These are phyloP conservation scores for Agapornis canus DNA, from an alignment of 2,797 vertebrate genomes.

Conservation along the genomic window DNA sequence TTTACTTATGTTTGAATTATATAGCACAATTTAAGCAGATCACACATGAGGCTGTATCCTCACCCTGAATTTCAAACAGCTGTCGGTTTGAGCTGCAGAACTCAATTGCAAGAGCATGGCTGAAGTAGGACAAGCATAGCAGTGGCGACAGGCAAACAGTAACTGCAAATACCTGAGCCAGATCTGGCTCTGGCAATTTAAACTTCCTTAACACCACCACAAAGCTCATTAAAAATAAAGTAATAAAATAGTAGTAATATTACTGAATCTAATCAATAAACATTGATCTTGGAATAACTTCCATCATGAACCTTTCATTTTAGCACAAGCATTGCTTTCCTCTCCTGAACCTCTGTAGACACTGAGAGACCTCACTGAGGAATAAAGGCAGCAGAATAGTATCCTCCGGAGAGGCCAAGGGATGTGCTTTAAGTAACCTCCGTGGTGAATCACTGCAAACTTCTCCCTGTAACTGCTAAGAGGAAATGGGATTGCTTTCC, in stretches of 20 bases:
- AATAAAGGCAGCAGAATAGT: background rate
- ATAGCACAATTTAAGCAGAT: background rate
- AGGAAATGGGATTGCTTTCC: background rate
- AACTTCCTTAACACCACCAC: background rate
- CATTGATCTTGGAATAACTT: background rate
- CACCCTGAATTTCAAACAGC: background rate
- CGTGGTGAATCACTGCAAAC: background rate
- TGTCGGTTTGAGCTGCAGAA: background rate
- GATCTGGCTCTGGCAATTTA: background rate
- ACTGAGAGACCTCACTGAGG: background rate
- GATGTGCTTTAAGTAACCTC: background rate
- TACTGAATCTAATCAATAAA: background rate
- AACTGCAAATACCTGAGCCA: background rate
- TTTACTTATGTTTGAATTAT: background rate
- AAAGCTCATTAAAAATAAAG: background rate
- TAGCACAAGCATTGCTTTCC: background rate
- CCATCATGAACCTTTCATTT: background rate
- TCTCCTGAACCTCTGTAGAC: background rate
- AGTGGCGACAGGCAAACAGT: background rate
- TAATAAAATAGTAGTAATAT: background rate
- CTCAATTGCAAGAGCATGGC: background rate
- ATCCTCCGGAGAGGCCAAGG: background rate
- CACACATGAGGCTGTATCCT: background rate
- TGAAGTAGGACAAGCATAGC: background rate
- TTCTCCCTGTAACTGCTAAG: background rate